Base-by-base conservation (phyloP, 2,888 invertebrate species). In the Coremacera marginata region DNA sequence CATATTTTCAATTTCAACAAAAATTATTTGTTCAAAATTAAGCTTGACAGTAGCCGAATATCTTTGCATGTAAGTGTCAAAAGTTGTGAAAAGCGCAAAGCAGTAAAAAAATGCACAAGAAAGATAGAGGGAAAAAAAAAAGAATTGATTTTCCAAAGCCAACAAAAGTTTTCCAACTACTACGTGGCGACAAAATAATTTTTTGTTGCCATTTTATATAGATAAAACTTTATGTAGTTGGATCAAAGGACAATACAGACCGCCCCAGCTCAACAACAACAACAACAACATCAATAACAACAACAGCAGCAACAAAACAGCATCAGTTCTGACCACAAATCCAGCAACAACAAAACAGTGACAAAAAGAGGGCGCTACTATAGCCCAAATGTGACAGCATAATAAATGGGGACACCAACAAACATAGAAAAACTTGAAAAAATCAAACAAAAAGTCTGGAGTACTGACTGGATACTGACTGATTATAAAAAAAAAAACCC, bases 21-120 rank as follows among this genome's bases (percentile, higher is more conserved):
- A 63, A 3, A 44, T 44, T 11, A 44, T 44, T 44, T 63, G 63
- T 63, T 63, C n/a, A n/a, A 63, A 63, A 63, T 63, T 63, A 63
- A 34, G n/a, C 16, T 63, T 63, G 63, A 63, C 63, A 63, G 63
- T 63, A 34, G 34, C 63, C 31, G 9, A 63, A 34, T 34, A 63
- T 44, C 27, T 63, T 27, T 31, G 34, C 27, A 63, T 34, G 63
- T 34, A 63, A 34, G 16, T 63, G 63, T 63, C 34, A 31, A 34
- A 63, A 63, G 11, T 44, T 44, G 44, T 44, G 44, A 1, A 44
- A 34, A 11, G 60, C 62, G 8, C 3, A 22, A 2, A 14, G 14
- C 16, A 63, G n/a, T 0, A 16, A 34, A 14, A 63, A 63, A 63
- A 34, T 16, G 5, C 16, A 31, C 3, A 31, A 3, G 3, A 31